Percentiles rank a stretch among this genome's conserved stretches.
These are phyloP conservation scores for Oreochromis aureus DNA, from an alignment of 2,113 vertebrate species.

Conservation along the genomic window DNA sequence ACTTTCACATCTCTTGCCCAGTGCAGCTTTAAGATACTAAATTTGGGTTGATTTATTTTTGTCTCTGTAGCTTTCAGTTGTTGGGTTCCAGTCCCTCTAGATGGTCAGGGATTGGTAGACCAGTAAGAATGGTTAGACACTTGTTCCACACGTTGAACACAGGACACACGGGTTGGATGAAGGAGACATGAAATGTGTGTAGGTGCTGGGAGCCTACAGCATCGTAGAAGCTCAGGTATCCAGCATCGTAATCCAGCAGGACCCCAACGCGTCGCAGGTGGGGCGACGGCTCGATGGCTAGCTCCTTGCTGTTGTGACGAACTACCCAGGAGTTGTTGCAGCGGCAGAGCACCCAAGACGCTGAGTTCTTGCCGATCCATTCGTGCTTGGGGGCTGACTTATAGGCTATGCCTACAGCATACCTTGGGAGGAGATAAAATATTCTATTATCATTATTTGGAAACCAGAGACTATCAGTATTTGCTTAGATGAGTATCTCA, in stretches of 20 bases:
- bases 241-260: constrained; percentile 91
- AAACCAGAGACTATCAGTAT: not conserved
- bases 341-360: constrained; percentile 95
- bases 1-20: not conserved
- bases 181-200: constrained; percentile 90
- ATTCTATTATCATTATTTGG: not conserved
- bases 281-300: constrained; percentile 88
- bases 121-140: constrained; percentile 94
- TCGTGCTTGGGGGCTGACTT: constrained; percentile 94
- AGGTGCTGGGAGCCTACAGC: constrained; percentile 93
- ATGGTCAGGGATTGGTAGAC: constrained; percentile 95
- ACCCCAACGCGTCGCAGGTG: constrained; percentile 90
- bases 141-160: constrained; percentile 99
- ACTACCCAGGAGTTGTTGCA: constrained; percentile 96
- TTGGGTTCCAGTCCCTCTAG: constrained; percentile 85
- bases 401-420: constrained; percentile 94
- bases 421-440: constrained; percentile 69
- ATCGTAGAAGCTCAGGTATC: constrained; percentile 91
- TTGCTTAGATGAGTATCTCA: not conserved
- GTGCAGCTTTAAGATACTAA: constrained; percentile 16
- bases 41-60: not conserved
- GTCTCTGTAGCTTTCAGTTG: constrained; percentile 49
- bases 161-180: constrained; percentile 91
- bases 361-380: constrained; percentile 95
- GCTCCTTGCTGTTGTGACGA: constrained; percentile 93